A percentile compares a stretch with the other conserved stretches of the same genome.
phyloP scores from a whole-genome alignment of 2,113 vertebrate species.

The Desmodus rotundus region DNA sequence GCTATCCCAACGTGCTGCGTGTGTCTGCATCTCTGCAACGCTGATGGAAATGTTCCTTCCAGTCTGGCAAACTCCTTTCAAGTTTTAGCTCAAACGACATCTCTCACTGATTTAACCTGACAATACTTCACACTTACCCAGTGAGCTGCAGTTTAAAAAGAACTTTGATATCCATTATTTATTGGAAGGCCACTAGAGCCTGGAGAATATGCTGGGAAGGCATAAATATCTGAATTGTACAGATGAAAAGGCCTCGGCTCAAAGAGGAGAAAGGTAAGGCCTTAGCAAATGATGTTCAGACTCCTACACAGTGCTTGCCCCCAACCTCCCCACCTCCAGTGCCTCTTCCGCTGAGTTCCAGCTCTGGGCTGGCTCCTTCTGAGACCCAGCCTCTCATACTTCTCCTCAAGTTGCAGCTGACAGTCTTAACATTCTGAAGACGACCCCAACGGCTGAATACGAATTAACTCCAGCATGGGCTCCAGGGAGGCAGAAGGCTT shows the following conservation, averaged over 20 bases:
- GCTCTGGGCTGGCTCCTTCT: background rate
- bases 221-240: background rate
- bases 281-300: background rate
- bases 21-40: background rate
- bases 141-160: background rate
- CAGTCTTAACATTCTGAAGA: background rate
- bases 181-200: background rate
- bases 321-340: accelerated
- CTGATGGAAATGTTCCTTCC: background rate
- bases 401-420: constrained; percentile 2
- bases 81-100: background rate
- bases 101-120: background rate
- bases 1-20: no score
- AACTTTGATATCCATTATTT: background rate
- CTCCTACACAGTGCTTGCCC: background rate
- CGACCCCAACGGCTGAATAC: background rate
- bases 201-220: background rate
- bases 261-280: background rate
- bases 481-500: constrained; percentile 1
- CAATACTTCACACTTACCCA: background rate
- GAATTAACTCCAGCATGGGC: constrained; percentile 33
- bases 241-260: background rate
- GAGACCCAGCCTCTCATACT: background rate
- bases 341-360: background rate
- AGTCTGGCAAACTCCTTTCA: constrained; percentile 1